phyloP scores from a whole-genome alignment of 2,113 vertebrate species.

The Panthera leo region DNA sequence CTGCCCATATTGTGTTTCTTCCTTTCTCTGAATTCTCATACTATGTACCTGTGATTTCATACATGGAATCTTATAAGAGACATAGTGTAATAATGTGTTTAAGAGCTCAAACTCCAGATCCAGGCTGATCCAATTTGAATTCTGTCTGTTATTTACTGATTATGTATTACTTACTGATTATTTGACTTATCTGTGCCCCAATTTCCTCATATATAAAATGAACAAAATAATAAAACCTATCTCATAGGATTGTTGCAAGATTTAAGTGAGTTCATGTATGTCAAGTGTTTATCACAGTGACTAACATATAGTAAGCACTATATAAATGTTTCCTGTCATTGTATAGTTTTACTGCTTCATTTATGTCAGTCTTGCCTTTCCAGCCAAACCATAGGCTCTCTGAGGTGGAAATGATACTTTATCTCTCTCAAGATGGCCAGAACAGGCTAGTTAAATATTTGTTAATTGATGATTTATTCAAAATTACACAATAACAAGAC shows the following conservation, averaged over 20 bases:
- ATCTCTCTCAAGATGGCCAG: background rate
- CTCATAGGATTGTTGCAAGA: background rate
- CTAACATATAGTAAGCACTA: background rate
- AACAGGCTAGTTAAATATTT: background rate
- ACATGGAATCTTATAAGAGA: background rate
- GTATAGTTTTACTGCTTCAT: background rate
- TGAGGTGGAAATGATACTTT: background rate
- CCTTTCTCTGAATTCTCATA: background rate
- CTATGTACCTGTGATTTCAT: background rate
- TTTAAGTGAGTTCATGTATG: background rate
- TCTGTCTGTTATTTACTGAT: background rate
- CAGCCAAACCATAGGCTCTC: background rate
- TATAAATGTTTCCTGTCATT: background rate
- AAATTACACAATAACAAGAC: background rate
- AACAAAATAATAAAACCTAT: background rate
- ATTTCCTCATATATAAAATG: background rate
- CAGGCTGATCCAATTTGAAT: background rate
- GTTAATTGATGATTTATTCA: background rate
- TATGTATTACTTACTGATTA: background rate
- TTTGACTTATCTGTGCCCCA: background rate
- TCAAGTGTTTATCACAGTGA: background rate
- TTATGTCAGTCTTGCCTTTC: background rate
- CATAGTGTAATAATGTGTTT: background rate
- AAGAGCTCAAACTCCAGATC: background rate
- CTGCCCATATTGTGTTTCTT: background rate